Evolutionary conservation across 2,797 vertebrate genomes (phyloP), one percentile per base, ranked within the genome.

Genomic region (Eremophila alpestris): DNA sequence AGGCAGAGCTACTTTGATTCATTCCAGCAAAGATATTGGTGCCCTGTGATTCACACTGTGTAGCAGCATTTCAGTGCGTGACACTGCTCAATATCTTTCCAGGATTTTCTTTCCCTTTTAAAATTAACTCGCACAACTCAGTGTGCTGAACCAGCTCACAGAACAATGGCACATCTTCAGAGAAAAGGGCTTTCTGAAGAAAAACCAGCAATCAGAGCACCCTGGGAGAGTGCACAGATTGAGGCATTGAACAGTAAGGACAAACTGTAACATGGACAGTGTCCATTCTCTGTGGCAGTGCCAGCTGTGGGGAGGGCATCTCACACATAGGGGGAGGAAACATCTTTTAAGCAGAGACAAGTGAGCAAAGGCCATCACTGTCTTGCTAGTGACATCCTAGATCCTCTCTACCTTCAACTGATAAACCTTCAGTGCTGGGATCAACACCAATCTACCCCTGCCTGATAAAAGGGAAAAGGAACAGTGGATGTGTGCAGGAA

Each of bases 1-100:
- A 83, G 27, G 54, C 56, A 92, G 54, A 93, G 76, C 75, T 91
- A 68, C 93, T 87, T 91, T 75, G 64, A 77, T 62, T 82, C 93
- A 38, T 85, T 92, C 65, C 67, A 74, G 52, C 19, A 34, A 56
- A 80, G 68, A 24, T n/a, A 52, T 2, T 10, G 2, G 20, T 88
- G 76, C 45, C 70, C 83, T 5, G 2, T 56, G 71, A 30, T 83
- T 87, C 93, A 59, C 83, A 56, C 29, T 60, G 45, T 11, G 4
- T 5, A 67, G 52, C 70, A 63, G 63, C 38, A 56, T 41, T 82
- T 80, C 1, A 0, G 34, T 17, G 41, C 0, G 0, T 55, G 46
- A 56, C 60, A 63, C 45, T 3, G 0, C 45, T 7, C 2, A 70
- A 32, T 21, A 27, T 5, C 71, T 64, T 49, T 38, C 34, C 71